Evolutionary conservation across 1,140 invertebrate species (phyloP).

Genomic region (Sminthurinus signatus): DNA sequence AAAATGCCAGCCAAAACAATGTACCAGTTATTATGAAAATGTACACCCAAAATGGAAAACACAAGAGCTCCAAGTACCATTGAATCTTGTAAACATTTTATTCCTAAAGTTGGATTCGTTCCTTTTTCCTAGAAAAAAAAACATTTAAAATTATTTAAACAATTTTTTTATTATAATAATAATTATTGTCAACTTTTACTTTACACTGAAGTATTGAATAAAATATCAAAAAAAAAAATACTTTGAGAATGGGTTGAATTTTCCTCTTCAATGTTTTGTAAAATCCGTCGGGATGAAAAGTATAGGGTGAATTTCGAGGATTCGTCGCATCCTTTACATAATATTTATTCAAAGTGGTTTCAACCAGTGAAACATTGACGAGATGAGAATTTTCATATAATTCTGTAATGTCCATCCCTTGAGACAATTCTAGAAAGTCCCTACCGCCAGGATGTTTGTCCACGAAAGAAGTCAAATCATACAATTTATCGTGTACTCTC

Average conservation of each 20-base stretch:
- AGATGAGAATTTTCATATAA: slow-evolving; percentile 61
- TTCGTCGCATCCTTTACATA: slow-evolving; percentile 53
- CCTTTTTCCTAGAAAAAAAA: not conserved
- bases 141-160: not conserved
- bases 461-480: slow-evolving; percentile 63
- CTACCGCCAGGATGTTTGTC: slow-evolving; percentile 66
- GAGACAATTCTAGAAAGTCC: slow-evolving; percentile 64
- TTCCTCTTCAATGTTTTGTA: slow-evolving; percentile 57
- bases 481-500: slow-evolving; percentile 67
- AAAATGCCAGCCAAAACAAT: slow-evolving; percentile 18
- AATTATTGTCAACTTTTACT: not conserved
- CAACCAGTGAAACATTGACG: slow-evolving; percentile 46
- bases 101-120: not conserved
- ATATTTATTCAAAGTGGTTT: slow-evolving; percentile 55
- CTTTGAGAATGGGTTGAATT: slow-evolving; percentile 50
- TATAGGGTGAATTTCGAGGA: slow-evolving; percentile 58
- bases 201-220: too few relatives aligned
- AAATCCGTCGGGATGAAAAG: slow-evolving; percentile 61
- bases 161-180: not conserved
- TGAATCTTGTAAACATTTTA: slow-evolving; percentile 10
- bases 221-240: not conserved
- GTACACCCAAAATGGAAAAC: not conserved
- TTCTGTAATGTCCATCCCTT: slow-evolving; percentile 69
- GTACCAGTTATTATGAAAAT: not conserved
- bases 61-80: not conserved